Base-by-base conservation (phyloP, 2,888 invertebrate genomes). In the Brachypalpus laphriformis region DNA sequence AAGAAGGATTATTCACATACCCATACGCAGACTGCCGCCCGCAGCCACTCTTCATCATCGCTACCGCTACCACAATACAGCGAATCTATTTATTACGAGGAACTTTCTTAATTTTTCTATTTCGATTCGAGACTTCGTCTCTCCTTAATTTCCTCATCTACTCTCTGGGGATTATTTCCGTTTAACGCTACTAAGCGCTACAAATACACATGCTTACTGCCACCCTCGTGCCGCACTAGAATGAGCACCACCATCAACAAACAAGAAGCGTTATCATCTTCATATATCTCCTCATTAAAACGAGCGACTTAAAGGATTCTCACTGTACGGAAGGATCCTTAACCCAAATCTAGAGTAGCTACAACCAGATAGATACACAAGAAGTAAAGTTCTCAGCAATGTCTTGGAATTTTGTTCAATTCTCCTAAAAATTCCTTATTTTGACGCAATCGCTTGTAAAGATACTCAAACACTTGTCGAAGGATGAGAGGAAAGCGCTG, bases 231-330 rank as follows among this genome's bases (percentile, higher is more conserved):
- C n/a, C 3, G 3, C 20, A 1, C 8, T 37, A 37, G 11, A 49
- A 25, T 37, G 57, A 57, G 51, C 51, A 8, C 37, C 9, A 49
- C 47, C 16, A 40, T 83, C 56, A 63, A 56, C 56, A 70, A 25
- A 37, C 57, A 61, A 51, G 40, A 56, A 54, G 61, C 54, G 82
- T 56, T 72, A 65, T 57, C 57, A 85, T 57, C 56, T 28, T 80
- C 37, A 71, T 57, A 63, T 70, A 65, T 65, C 59, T 85, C 63
- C 70, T 85, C 70, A 80, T 80, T 85, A 85, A 74, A 85, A 65
- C 68, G 18, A 63, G 74, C 59, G 74, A 45, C 78, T 83, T 78
- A 72, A 83, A 83, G 51, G 80, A 83, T 78, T 74, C 63, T 40
- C 70, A 31, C 42, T 59, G 9, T 34, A 40, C 68, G 20, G 16